Evolutionary conservation across 2,113 vertebrate genomes (phyloP).

Genomic region (Hipposideros armiger): DNA sequence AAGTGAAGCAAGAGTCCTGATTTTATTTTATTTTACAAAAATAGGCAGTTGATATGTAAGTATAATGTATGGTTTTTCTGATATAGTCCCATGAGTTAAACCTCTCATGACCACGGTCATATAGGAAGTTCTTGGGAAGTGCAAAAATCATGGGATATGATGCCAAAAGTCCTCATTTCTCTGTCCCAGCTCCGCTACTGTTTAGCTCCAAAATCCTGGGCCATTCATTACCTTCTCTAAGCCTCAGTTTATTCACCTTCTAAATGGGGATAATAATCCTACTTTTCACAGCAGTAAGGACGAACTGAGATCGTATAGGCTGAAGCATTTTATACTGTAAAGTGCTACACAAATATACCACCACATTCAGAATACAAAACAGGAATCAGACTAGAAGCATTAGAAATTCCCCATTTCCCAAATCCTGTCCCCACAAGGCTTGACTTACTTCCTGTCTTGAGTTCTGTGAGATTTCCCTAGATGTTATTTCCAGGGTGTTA

Average conservation of each 20-base stretch:
- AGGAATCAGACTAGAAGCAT: neutral
- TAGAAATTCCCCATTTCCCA: neutral
- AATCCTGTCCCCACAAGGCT: neutral
- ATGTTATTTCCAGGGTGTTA: neutral
- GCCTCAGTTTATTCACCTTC: neutral
- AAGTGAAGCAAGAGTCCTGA: neutral
- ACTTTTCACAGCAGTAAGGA: constrained; percentile 17
- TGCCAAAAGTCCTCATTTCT: neutral
- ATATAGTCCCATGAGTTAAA: neutral
- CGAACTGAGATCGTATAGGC: neutral
- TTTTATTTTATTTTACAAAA: constrained; percentile 6
- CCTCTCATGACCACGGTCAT: neutral
- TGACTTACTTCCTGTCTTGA: neutral
- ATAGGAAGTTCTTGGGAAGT: neutral
- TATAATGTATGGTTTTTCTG: neutral
- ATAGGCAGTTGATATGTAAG: neutral
- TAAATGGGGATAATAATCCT: neutral
- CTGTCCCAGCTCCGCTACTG: neutral
- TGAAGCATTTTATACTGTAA: constrained; percentile 6
- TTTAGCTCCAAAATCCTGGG: neutral
- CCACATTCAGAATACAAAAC: neutral
- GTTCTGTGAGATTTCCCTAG: neutral
- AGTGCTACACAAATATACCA: neutral
- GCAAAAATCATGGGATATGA: neutral
- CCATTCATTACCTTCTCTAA: neutral